Percentiles rank a stretch among this genome's conserved stretches.
Evolutionary conservation across 1,140 invertebrate genomes (phyloP).

Genomic region (Papilio xuthus): DNA sequence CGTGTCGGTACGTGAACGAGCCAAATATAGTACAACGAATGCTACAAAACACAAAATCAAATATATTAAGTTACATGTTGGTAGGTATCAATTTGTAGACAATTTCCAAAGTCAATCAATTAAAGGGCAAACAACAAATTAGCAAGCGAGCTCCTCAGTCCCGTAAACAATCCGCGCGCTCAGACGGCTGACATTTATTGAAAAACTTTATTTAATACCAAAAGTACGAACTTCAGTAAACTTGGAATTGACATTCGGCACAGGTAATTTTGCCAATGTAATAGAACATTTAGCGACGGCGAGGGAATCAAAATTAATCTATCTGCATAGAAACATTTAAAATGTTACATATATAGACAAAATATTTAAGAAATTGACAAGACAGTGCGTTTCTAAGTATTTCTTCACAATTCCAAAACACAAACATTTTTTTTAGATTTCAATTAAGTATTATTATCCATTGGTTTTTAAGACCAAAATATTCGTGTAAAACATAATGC

Average conservation of each 20-base stretch:
- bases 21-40: too few relatives aligned
- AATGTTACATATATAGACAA: not conserved
- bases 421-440: too few relatives aligned
- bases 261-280: constrained; percentile 28
- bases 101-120: constrained; percentile 14
- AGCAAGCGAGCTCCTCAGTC: not conserved
- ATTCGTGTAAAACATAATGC: too few relatives aligned
- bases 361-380: too few relatives aligned
- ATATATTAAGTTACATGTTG: not conserved
- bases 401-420: too few relatives aligned
- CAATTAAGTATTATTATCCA: too few relatives aligned
- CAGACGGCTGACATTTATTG: constrained; percentile 32
- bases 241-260: constrained; percentile 14
- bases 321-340: not conserved
- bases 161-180: constrained; percentile 29
- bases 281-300: constrained; percentile 27
- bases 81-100: not conserved
- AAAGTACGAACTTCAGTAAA: constrained; percentile 11
- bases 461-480: too few relatives aligned
- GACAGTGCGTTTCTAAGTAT: too few relatives aligned
- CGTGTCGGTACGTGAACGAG: too few relatives aligned
- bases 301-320: constrained; percentile 3
- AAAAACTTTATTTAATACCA: constrained; percentile 35
- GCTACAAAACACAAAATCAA: too few relatives aligned
- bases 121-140: constrained; percentile 15